phyloP scores from a whole-genome alignment of 1,140 invertebrate genomes.

The Drosophila willistoni region DNA sequence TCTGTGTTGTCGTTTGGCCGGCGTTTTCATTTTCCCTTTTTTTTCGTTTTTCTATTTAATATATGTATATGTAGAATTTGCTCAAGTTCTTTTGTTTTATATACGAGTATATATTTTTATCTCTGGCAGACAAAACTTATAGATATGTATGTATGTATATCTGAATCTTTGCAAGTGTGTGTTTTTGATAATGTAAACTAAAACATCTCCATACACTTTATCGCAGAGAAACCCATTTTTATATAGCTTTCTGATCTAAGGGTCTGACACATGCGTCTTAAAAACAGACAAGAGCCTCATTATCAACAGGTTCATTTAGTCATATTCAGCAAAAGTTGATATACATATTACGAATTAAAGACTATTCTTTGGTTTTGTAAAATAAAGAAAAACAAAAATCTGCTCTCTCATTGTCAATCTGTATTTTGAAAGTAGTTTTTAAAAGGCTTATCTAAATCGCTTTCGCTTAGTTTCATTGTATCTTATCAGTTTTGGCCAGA shows the following conservation, averaged over 20 bases:
- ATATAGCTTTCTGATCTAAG: not conserved
- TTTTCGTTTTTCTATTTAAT: constrained; percentile 33
- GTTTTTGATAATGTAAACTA: constrained; percentile 66
- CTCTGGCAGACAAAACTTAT: constrained; percentile 24
- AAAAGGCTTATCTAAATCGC: constrained; percentile 59
- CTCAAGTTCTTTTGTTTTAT: constrained; percentile 4
- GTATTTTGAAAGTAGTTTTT: not conserved
- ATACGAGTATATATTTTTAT: constrained; percentile 48
- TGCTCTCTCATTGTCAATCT: not conserved
- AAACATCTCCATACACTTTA: constrained; percentile 2
- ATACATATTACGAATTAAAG: too few species aligned
- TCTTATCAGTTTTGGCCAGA: constrained; percentile 38
- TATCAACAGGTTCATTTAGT: too few species aligned
- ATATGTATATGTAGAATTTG: constrained; percentile 1
- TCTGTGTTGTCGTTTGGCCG: constrained; percentile 26
- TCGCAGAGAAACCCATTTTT: not conserved
- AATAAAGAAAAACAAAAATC: not conserved
- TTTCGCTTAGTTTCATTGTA: constrained; percentile 44
- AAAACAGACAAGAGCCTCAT: too few species aligned
- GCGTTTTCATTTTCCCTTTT: constrained; percentile 42
- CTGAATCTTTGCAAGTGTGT: constrained; percentile 9
- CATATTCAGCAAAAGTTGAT: too few species aligned
- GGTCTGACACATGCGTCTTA: too few species aligned
- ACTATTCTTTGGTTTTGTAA: not conserved
- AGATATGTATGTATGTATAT: not conserved